A percentile compares a stretch with the other conserved stretches of the same genome.
These are phyloP conservation scores for Sminthopsis crassicaudata DNA, from an alignment of 2,113 vertebrate genomes.

Conservation along the genomic window DNA sequence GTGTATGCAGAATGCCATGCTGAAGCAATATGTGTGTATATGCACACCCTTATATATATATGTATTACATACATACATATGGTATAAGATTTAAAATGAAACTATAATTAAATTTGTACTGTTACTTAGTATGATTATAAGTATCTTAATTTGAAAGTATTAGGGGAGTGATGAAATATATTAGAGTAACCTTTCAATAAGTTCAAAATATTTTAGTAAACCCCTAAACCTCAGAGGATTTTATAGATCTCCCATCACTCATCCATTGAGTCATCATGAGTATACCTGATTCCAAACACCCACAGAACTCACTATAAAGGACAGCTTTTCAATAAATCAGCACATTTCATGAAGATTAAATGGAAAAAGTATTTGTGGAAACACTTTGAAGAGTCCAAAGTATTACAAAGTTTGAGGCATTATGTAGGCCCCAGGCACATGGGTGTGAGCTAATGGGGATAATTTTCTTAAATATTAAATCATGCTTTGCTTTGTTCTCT, in stretches of 20 bases:
- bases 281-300: background rate
- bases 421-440: background rate
- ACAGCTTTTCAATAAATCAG: background rate
- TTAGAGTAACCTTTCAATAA: background rate
- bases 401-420: background rate
- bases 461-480: background rate
- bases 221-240: background rate
- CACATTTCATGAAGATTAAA: background rate
- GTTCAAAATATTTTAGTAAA: background rate
- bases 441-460: background rate
- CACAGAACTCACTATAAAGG: background rate
- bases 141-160: constrained; percentile 12
- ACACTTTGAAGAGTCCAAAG: background rate
- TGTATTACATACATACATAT: no score
- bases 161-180: background rate
- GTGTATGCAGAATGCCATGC: background rate
- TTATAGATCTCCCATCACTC: background rate
- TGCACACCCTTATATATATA: no score
- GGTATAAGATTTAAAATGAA: background rate
- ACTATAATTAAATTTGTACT: constrained; percentile 13
- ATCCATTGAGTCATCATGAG: background rate
- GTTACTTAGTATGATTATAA: background rate
- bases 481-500: background rate
- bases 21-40: background rate
- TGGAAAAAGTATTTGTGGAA: constrained; percentile 18